Evolutionary conservation across 2,113 vertebrate species (phyloP), one percentile per base, ranked within the genome.

Genomic region (Chlamydotis undulata): DNA sequence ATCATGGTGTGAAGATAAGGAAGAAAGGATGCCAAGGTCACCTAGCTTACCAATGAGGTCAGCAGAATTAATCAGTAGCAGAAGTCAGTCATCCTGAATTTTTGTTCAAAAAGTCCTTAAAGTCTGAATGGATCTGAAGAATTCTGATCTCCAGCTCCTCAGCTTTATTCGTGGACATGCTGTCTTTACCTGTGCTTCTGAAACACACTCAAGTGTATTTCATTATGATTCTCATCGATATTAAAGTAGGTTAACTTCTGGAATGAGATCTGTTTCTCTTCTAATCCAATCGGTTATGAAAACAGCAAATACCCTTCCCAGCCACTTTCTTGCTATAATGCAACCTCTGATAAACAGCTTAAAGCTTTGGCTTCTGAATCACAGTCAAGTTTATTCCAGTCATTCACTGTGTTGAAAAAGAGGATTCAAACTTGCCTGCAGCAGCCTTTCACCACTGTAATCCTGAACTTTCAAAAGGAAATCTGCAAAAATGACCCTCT

Each of bases 311-410:
- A 76, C 37, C n/a, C 74, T 91, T 93, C 64, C 56, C 68, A 86
- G 87, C 35, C 77, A 65, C 83, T 91, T 97, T 86, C 50, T 91
- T 87, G 59, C 67, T 93, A 50, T 83, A 97, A 95, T 69, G 83
- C 81, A 82, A 43, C 65, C 78, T 94, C 79, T 93, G 96, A 96
- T 96, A 96, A 97, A 94, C 89, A 94, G 90, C 90, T 97, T 96
- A 94, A 95, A 95, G 83, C 25, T 0, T 84, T 96, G 86, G 90
- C 87, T 92, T 89, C 87, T 88, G 75, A 83, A 90, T 94, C 78
- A 63, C 50, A 83, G 59, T 71, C 49, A 50, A 95, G 81, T 94
- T 96, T 93, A 96, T 96, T 94, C 59, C 83, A 91, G 55, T 59
- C 59, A 59, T 77, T 93, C 73, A 70, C 5, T 15, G 6, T 39